Evolutionary conservation across 2,797 vertebrate species (phyloP), one percentile per base, ranked within the genome.

Genomic region (Spinus pinus): DNA sequence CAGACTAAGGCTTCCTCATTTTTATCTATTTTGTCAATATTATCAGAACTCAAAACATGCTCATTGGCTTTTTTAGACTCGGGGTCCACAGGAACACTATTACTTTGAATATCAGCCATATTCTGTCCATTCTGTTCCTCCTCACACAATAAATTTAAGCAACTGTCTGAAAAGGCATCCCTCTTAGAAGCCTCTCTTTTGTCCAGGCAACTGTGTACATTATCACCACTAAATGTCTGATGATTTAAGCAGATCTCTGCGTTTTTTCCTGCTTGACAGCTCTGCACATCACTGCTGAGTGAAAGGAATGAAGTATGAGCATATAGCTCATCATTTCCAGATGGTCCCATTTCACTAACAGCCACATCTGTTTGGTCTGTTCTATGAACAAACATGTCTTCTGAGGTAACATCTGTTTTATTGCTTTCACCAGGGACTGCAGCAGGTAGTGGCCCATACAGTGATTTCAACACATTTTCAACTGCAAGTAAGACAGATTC

Each of bases 401-500:
- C 94, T 73, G 96, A 95, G 83, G 91, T 97, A 97, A 96, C 95
- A 97, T 97, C 96, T 96, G 96, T 90, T 97, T 96, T 96, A 94
- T 96, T 95, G 96, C 86, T 97, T 97, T 97, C 97, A 92, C 72
- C 81, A 96, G 91, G 92, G 88, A 96, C 42, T 95, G 96, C 19
- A 85, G 75, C 85, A 62, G 98, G 95, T 95, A 98, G 97, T 93
- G 97, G 98, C 65, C 98, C 98, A 49, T 99, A 99, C 78, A 99
- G 95, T 46, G 98, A 98, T 87, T 98, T 98, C 97, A 99, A 96
- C 87, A 99, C 96, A 27, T 98, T 98, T 95, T 99, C 99, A 90
- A 99, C 90, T 72, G 99, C 98, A 69, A 98, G 97, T 78, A 99
- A 98, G 80, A 99, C 97, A 83, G 98, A 98, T 88, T 99, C 99